Percentiles rank a stretch among this genome's conserved stretches.
phyloP scores from a whole-genome alignment of 2,113 vertebrate genomes.

The Cercocebus atys region DNA sequence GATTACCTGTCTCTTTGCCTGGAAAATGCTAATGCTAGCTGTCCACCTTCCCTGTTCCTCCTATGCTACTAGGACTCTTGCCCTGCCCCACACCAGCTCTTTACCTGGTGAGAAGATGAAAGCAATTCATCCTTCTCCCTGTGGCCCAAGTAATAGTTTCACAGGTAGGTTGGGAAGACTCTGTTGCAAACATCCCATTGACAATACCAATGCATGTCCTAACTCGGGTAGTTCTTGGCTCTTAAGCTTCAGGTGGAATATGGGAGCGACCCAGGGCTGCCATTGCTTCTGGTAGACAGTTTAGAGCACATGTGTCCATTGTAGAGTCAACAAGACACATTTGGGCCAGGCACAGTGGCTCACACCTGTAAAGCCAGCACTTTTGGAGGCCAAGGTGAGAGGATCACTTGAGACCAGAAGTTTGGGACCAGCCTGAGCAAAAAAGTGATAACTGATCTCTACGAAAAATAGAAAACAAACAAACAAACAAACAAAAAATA shows the following conservation, averaged over 20 bases:
- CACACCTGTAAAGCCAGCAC: no score
- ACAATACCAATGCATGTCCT: not conserved
- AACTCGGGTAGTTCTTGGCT: not conserved
- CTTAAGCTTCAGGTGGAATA: not conserved
- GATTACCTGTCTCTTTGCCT: rapidly evolving
- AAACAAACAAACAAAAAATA: no score
- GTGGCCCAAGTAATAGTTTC: not conserved
- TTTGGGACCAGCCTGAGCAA: no score
- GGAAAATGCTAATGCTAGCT: not conserved
- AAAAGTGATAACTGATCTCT: no score
- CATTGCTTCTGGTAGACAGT: not conserved
- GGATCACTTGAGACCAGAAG: no score
- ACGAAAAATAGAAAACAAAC: no score
- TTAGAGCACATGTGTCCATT: not conserved
- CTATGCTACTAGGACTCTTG: not conserved
- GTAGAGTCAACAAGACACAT: not conserved
- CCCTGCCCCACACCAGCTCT: not conserved
- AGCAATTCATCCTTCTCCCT: not conserved
- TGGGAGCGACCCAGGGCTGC: no score
- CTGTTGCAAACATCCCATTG: not conserved
- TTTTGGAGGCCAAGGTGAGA: not conserved
- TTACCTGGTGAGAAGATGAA: not conserved
- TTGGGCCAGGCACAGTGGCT: not conserved
- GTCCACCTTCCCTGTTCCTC: not conserved
- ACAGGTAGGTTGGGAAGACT: not conserved